These are phyloP conservation scores for Pluvianellus socialis DNA, from an alignment of 2,113 vertebrate species.

Conservation along the genomic window DNA sequence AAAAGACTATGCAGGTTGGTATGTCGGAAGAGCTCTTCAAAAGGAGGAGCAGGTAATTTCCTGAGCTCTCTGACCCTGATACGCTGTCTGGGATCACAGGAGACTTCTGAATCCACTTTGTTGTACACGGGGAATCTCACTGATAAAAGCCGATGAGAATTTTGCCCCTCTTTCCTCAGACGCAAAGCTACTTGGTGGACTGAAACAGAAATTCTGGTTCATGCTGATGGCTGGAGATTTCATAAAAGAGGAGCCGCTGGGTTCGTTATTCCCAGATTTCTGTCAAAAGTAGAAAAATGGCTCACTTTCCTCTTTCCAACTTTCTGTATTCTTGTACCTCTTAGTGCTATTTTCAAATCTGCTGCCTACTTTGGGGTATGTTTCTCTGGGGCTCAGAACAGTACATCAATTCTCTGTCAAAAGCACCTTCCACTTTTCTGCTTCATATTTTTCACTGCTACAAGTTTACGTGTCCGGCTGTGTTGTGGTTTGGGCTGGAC, in stretches of 20 bases:
- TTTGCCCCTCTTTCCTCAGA: not conserved
- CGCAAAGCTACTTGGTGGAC: not conserved
- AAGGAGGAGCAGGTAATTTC: not conserved
- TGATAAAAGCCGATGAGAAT: not conserved
- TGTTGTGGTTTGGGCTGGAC: not conserved
- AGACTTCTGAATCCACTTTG: not conserved
- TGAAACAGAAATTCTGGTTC: not conserved
- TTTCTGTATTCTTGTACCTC: not conserved
- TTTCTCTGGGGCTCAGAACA: not conserved
- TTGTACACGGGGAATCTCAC: not conserved
- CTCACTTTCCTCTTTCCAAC: not conserved
- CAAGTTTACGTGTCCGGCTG: not conserved
- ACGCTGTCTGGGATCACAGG: not conserved
- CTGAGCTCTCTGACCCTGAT: not conserved
- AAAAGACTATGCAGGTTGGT: not conserved
- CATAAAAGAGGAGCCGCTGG: not conserved
- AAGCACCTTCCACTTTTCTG: not conserved
- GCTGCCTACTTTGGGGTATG: not conserved
- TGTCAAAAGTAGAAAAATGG: not conserved
- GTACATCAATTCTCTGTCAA: not conserved
- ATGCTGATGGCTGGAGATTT: not conserved
- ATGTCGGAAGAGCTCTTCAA: not conserved
- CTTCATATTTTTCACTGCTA: not conserved
- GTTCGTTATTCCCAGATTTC: slow-evolving; percentile 1
- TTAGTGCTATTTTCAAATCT: not conserved